phyloP scores from a whole-genome alignment of 2,113 vertebrate species.

The Onychorhynchus coronatus region DNA sequence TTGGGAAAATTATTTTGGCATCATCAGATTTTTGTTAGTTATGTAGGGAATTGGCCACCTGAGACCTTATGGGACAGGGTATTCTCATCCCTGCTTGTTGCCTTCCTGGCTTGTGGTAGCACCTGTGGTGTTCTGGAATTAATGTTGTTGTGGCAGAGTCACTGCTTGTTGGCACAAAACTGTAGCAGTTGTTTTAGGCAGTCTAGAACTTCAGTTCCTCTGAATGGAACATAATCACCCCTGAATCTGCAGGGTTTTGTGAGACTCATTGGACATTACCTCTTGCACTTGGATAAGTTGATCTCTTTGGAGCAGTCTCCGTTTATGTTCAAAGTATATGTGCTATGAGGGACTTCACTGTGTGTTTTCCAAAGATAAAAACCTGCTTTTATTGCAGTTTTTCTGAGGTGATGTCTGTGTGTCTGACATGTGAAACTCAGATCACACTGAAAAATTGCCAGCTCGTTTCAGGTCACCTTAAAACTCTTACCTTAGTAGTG shows the following conservation, averaged over 20 bases:
- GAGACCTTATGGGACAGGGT: neutral
- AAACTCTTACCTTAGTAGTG: neutral
- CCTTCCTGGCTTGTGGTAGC: neutral
- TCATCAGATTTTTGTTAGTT: neutral
- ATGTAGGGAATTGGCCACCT: neutral
- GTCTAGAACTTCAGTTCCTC: neutral
- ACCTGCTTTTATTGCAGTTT: neutral
- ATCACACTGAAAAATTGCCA: neutral
- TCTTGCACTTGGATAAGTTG: neutral
- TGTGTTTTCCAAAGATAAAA: neutral
- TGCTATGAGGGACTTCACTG: neutral
- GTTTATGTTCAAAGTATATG: neutral
- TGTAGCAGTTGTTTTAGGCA: neutral
- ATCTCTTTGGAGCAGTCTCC: neutral
- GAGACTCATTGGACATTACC: neutral
- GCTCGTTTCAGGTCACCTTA: neutral
- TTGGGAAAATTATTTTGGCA: neutral
- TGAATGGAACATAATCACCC: no score
- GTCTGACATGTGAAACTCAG: neutral
- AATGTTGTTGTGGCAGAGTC: neutral
- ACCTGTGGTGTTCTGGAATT: neutral
- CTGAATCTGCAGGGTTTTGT: neutral
- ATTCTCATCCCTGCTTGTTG: neutral
- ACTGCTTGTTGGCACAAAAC: neutral
- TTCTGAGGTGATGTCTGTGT: neutral